Conservation (phyloP, 2,888 invertebrate species). For the Ormyrus rosae region DNA sequence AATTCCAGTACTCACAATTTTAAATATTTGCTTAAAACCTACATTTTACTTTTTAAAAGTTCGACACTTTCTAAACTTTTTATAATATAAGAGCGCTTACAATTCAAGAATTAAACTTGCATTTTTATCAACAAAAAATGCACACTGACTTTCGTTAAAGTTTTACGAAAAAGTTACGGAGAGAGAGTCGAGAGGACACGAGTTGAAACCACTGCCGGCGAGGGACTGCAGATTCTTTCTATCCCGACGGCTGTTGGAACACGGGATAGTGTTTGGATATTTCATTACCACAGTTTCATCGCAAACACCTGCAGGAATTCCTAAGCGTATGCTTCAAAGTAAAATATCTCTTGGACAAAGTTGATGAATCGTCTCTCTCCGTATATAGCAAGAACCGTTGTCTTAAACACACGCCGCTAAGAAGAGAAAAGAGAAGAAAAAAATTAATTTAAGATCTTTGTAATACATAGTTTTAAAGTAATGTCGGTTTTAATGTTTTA, state of each 20-base stretch:
- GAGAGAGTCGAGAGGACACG: conserved; percentile 20
- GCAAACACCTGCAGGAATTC: conserved; percentile 54
- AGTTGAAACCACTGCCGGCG: conserved; percentile 55
- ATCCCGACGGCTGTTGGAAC: conserved; percentile 47
- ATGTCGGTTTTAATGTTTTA: too few species aligned
- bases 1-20: too few species aligned
- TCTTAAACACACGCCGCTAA: conserved; percentile 3
- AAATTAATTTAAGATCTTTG: background rate
- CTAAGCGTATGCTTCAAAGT: conserved; percentile 34
- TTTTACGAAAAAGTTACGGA: conserved; percentile 12
- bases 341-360: conserved; percentile 48
- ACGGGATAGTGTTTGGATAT: conserved; percentile 50
- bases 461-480: too few species aligned
- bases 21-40: too few species aligned
- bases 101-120: too few species aligned
- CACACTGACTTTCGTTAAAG: background rate
- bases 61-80: too few species aligned
- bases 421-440: too few species aligned
- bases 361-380: conserved; percentile 18
- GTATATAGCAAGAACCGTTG: background rate
- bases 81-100: too few species aligned
- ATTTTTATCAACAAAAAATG: background rate
- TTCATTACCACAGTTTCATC: conserved; percentile 55
- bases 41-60: too few species aligned
- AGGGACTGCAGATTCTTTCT: conserved; percentile 56